Evolutionary conservation across 2,888 invertebrate genomes (phyloP), one percentile per base, ranked within the genome.

Genomic region (Glyphotaelius pellucidus): DNA sequence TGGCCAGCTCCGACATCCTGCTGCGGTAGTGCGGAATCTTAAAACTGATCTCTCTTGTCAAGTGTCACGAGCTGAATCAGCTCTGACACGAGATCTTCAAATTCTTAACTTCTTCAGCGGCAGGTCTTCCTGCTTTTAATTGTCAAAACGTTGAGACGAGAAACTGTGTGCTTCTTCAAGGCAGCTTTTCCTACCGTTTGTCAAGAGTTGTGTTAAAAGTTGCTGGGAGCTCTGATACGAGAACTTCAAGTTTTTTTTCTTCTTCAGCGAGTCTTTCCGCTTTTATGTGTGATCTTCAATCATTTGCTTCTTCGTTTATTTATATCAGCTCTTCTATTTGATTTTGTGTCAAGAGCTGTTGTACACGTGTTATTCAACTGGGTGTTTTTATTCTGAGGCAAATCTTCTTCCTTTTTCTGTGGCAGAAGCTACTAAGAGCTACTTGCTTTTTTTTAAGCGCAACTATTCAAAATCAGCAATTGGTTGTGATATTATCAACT

Each of bases 1-100:
- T 93, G 94, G 94, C 94, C 94, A 94, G 94, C 94, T 93, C 94
- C 93, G 94, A 94, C 94, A 94, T 94, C 94, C 94, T 94, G 87
- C 83, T 83, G 2, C 83, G 83, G 83, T 83, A 83, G 31, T 83
- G 83, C 35, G 83, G 35, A 83, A 83, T 83, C 83, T 83, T 83
- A 31, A 19, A 7, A 25, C 83, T 32, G 35, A 19, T 35, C 83
- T 19, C 15, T 4, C 32, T 32, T 7, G 83, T 83, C 83, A 11
- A 19, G 35, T 32, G 32, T 32, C 25, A 19, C 11, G 35, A 83
- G 83, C 83, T 83, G 35, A 11, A 31, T 32, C 35, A 83, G 83
- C 83, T 83, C 32, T 25, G 81, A 35, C 81, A 31, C 31, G 19
- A 31, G 31, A 35, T 83, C 19, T 32, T 83, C 32, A 25, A 35